Base-by-base conservation (phyloP, 1,140 invertebrate genomes). In the Psix sp. region DNA sequence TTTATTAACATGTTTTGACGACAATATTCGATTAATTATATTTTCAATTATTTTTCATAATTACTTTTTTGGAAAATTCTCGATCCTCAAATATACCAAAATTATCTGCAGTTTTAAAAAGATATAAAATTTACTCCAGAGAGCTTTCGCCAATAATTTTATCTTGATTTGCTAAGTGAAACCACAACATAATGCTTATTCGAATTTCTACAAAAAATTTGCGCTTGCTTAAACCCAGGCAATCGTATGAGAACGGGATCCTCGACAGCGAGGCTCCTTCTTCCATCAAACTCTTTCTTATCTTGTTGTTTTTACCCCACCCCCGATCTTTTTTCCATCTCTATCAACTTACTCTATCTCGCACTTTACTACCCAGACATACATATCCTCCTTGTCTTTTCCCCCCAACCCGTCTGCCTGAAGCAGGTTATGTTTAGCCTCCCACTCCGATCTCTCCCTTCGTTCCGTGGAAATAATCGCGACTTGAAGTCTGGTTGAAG, bases 221-320 rank as follows among this genome's bases (percentile, higher is more conserved):
- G 43, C 52, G 43, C 45, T 57, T 14, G 48, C 40, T 36, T 54
- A 26, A 65, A 38, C 20, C 21, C 17, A 17, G 39, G 15, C 46
- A 35, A 63, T 16, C 46, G 49, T 38, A 63, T 14, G 15, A 43
- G 31, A 21, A 14, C 52, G 16, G 38, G 13, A 57, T 54, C 35
- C 52, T 36, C 24, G 31, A 46, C 49, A 11, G 42, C 42, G 24
- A 48, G 49, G 16, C 35, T 57, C 33, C 51, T 67, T 57, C 51
- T 68, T 68, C 40, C 54, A 68, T 68, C 65, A 68, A 68, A 68
- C 65, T 60, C 65, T 20, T 60, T 52, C 39, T 70, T 56, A 62
- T 62, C 56, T 60, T 62, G 56, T 70, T 62, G 38, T 62, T 60
- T 39, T 56, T 48, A 35, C 40, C 29, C 49, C 56, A 18, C 45